phyloP scores from a whole-genome alignment of 2,113 vertebrate species.

The Pteronura brasiliensis region DNA sequence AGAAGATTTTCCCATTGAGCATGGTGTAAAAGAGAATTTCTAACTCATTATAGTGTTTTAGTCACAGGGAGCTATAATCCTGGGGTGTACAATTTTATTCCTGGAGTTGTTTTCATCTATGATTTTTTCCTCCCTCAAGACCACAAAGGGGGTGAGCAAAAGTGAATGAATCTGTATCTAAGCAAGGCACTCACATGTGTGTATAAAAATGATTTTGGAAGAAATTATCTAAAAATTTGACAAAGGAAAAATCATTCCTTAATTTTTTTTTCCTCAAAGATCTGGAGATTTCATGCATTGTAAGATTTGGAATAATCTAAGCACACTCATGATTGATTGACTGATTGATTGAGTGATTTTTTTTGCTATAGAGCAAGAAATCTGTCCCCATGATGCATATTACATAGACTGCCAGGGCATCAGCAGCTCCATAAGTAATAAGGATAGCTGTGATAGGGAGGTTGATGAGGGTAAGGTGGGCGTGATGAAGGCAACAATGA shows the following conservation, averaged over 20 bases:
- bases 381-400: background rate
- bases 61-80: background rate
- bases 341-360: background rate
- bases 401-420: fast-evolving
- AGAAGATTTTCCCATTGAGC: background rate
- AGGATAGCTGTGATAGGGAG: background rate
- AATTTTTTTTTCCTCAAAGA: background rate
- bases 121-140: background rate
- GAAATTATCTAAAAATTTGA: background rate
- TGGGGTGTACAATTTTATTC: background rate
- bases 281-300: background rate
- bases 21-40: background rate
- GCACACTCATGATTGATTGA: background rate
- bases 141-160: background rate
- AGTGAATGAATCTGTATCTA: background rate
- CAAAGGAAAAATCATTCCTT: background rate
- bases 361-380: background rate
- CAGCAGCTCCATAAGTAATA: fast-evolving
- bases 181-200: background rate
- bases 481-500: background rate
- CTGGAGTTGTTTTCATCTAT: background rate
- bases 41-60: background rate
- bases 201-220: background rate
- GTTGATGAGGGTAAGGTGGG: background rate
- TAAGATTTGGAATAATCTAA: background rate